Percentiles rank a stretch among this genome's conserved stretches.
Conservation (phyloP, 2,797 vertebrate genomes). For the Crenuchus spilurus region DNA sequence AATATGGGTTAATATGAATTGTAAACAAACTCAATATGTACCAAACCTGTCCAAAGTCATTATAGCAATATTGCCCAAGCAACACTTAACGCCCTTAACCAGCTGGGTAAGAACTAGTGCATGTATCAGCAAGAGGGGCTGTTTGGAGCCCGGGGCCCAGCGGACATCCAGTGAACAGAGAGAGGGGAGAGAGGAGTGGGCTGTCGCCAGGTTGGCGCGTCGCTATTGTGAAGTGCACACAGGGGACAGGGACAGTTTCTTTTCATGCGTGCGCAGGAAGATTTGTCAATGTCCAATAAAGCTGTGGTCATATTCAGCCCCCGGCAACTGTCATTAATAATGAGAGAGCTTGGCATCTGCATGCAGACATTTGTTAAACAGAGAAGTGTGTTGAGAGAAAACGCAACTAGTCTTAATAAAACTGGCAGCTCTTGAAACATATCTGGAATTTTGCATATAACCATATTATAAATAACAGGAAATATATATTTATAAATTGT, state of each 20-base stretch:
- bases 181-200: conserved; percentile 44
- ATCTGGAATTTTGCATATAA: too few relatives aligned
- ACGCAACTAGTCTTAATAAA: conserved; percentile 27
- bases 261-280: conserved; percentile 63
- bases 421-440: too few relatives aligned
- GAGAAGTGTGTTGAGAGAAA: neutral
- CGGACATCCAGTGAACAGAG: conserved; percentile 39
- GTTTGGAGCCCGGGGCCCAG: conserved; percentile 47
- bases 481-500: too few relatives aligned
- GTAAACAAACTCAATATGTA: conserved; percentile 48
- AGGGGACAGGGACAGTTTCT: conserved; percentile 69
- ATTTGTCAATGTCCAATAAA: conserved; percentile 78
- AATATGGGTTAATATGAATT: too few relatives aligned
- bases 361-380: conserved; percentile 40
- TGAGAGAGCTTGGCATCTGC: conserved; percentile 54
- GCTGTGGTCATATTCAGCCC: conserved; percentile 58
- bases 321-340: conserved; percentile 48
- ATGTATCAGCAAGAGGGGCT: conserved; percentile 37
- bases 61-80: conserved; percentile 32
- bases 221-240: conserved; percentile 75
- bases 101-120: conserved; percentile 34
- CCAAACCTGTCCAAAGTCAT: conserved; percentile 21
- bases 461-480: too few relatives aligned
- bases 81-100: conserved; percentile 28
- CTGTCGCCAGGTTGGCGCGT: conserved; percentile 77